Conservation (phyloP, 2,888 invertebrate species). For the Heliconius cydno region DNA sequence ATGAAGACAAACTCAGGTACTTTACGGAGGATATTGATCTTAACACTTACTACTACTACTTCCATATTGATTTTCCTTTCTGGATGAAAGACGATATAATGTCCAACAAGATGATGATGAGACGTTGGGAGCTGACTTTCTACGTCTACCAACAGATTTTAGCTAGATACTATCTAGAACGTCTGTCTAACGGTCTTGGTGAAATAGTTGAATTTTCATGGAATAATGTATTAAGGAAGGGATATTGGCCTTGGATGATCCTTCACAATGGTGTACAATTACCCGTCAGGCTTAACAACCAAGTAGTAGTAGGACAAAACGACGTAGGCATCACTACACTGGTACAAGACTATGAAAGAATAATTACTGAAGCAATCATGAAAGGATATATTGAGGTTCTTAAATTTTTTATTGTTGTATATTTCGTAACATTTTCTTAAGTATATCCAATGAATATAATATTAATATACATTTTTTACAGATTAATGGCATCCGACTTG, state of each 20-base stretch:
- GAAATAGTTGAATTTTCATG: conserved; percentile 74
- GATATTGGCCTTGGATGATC: conserved; percentile 84
- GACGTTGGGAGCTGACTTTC: conserved; percentile 82
- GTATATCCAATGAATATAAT: neutral
- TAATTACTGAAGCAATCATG: conserved; percentile 83
- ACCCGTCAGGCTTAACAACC: conserved; percentile 78
- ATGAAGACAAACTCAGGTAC: conserved; percentile 84
- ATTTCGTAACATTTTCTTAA: neutral
- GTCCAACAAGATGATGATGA: conserved; percentile 63
- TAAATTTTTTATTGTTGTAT: neutral
- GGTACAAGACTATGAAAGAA: conserved; percentile 75
- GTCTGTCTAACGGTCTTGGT: conserved; percentile 79
- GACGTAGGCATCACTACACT: conserved; percentile 66
- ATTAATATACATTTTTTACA: conserved; percentile 46
- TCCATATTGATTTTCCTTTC: conserved; percentile 85
- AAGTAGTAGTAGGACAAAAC: conserved; percentile 61
- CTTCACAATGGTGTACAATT: conserved; percentile 82
- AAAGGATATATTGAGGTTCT: conserved; percentile 77
- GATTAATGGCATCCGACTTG: conserved; percentile 70
- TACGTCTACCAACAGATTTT: conserved; percentile 86
- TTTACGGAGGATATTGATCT: conserved; percentile 87
- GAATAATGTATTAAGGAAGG: conserved; percentile 71
- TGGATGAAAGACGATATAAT: conserved; percentile 82
- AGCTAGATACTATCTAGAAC: conserved; percentile 84
- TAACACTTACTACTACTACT: conserved; percentile 85